Conservation (phyloP, 2,113 vertebrate species). For the Gila orcuttii region DNA sequence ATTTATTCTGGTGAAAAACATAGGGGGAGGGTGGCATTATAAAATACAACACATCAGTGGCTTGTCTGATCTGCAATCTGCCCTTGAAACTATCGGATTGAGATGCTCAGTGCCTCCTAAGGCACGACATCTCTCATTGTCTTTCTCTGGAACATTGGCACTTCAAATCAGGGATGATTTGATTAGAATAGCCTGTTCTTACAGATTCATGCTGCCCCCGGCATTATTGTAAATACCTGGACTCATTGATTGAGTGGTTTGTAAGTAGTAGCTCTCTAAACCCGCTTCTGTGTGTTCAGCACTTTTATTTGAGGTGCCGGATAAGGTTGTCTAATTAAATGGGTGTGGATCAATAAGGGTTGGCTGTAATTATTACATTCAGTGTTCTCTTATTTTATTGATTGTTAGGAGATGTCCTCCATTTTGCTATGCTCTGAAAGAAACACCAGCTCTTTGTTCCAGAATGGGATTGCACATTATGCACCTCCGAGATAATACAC, state of each 20-base stretch:
- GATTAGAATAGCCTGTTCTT: slow-evolving; percentile 55
- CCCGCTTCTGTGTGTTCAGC: slow-evolving; percentile 68
- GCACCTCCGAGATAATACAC: slow-evolving; percentile 26
- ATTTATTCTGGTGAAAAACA: slow-evolving; percentile 48
- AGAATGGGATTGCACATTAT: slow-evolving; percentile 1
- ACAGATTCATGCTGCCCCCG: slow-evolving; percentile 55
- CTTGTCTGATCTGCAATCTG: slow-evolving; percentile 54
- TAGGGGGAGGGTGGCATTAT: slow-evolving; percentile 62
- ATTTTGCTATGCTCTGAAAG: background rate
- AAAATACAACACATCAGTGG: slow-evolving; percentile 61
- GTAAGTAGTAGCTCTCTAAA: slow-evolving; percentile 65
- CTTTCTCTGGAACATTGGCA: background rate
- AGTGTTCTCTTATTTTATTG: background rate
- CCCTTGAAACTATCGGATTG: slow-evolving; percentile 49
- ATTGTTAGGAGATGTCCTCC: background rate
- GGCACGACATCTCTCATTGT: background rate
- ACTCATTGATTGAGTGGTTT: slow-evolving; percentile 71
- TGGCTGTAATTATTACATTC: slow-evolving; percentile 60
- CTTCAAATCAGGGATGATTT: slow-evolving; percentile 8
- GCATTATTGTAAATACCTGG: slow-evolving; percentile 69
- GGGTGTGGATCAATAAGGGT: slow-evolving; percentile 66
- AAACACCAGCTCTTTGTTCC: background rate
- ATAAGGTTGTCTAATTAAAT: slow-evolving; percentile 72
- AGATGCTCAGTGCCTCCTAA: slow-evolving; percentile 51
- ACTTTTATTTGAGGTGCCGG: slow-evolving; percentile 62